Evolutionary conservation across 92 coral and sea anemone species (phyloP).

Genomic region (Meandrina meandrites): DNA sequence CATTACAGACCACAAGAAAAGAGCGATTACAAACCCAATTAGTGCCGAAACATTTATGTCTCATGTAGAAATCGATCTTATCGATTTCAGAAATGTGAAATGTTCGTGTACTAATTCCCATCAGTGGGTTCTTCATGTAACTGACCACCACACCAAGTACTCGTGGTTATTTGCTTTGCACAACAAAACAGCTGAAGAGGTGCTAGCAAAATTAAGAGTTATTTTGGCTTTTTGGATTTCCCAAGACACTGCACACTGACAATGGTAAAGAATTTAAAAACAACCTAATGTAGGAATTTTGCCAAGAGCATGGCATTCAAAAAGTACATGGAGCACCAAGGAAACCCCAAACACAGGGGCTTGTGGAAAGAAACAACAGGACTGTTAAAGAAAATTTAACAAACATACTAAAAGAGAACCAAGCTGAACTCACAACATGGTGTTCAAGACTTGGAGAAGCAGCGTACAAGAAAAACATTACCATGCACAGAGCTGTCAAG

Average conservation of each 20-base stretch:
- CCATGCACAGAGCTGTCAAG: slow-evolving; percentile 38
- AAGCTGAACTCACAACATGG: slow-evolving; percentile 37
- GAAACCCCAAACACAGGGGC: slow-evolving; percentile 41
- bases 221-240: slow-evolving; percentile 42
- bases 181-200: slow-evolving; percentile 42
- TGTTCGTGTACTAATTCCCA: background rate
- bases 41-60: background rate
- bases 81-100: slow-evolving; percentile 18
- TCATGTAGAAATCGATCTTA: background rate
- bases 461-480: slow-evolving; percentile 32
- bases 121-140: slow-evolving; percentile 38
- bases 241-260: slow-evolving; percentile 40
- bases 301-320: slow-evolving; percentile 29
- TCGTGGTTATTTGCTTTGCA: slow-evolving; percentile 35
- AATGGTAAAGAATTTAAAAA: slow-evolving; percentile 51
- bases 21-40: slow-evolving; percentile 30
- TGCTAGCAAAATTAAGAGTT: slow-evolving; percentile 17
- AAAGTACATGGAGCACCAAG: slow-evolving; percentile 47
- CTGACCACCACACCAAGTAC: slow-evolving; percentile 43
- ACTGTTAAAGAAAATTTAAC: slow-evolving; percentile 41
- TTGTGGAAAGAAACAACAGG: too few species aligned
- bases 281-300: slow-evolving; percentile 15
- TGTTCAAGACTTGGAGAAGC: slow-evolving; percentile 49
- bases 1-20: slow-evolving; percentile 31
- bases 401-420: slow-evolving; percentile 34